These are phyloP conservation scores for Daboia siamensis DNA, from an alignment of 2,113 vertebrate species.

Conservation along the genomic window DNA sequence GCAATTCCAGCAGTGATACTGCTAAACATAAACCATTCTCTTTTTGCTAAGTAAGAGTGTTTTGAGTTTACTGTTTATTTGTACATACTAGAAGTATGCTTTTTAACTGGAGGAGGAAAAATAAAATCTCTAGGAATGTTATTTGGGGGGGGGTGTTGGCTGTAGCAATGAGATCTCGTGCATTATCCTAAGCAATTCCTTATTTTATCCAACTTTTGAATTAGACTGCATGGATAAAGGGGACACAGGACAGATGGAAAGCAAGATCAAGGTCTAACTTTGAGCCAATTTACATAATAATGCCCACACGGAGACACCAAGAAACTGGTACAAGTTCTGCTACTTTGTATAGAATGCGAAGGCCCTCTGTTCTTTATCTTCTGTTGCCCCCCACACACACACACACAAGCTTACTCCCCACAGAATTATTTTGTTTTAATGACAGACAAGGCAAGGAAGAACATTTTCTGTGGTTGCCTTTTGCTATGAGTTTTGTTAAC, in stretches of 20 bases:
- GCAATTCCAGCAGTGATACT: not conserved
- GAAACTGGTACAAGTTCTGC: not conserved
- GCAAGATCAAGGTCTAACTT: accelerated
- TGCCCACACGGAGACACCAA: not conserved
- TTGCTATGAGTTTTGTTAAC: not conserved
- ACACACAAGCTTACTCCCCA: not conserved
- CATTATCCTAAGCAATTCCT: constrained; percentile 28
- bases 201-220: constrained; percentile 47
- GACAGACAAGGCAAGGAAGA: not conserved
- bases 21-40: not conserved
- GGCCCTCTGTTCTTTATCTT: not conserved
- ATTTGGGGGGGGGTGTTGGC: constrained; percentile 26
- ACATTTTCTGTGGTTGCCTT: not conserved
- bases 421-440: not conserved
- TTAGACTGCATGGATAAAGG: constrained; percentile 18
- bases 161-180: constrained; percentile 40
- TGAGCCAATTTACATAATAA: not conserved
- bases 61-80: not conserved
- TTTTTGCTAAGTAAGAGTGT: not conserved
- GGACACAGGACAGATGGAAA: not conserved
- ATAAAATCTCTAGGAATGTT: not conserved
- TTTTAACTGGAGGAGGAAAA: not conserved
- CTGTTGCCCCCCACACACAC: not conserved
- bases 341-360: not conserved
- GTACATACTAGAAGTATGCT: not conserved